Percentiles rank a stretch among this genome's conserved stretches.
Conservation (phyloP, 2,113 vertebrate genomes). For the Crocuta crocuta region DNA sequence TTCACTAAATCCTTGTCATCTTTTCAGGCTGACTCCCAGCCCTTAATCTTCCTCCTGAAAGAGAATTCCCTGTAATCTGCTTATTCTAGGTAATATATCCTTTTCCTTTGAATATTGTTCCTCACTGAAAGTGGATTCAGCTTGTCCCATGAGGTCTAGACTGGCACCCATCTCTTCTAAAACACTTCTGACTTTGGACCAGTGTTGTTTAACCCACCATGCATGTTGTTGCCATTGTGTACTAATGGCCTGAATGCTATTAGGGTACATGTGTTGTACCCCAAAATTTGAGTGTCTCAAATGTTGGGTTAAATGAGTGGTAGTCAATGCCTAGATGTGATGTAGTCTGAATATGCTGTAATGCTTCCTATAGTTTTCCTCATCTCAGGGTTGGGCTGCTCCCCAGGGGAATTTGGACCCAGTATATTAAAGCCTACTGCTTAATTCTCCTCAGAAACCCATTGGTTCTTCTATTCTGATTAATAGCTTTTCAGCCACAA, state of each 20-base stretch:
- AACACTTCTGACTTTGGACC: not conserved
- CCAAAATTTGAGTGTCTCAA: not conserved
- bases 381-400: not conserved
- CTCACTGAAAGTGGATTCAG: not conserved
- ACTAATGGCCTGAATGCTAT: not conserved
- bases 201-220: not conserved
- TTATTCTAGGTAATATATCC: not conserved
- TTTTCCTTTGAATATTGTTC: not conserved
- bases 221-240: not conserved
- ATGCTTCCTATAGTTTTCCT: not conserved
- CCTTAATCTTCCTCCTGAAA: not conserved
- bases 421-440: not conserved
- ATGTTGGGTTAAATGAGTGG: not conserved
- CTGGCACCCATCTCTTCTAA: not conserved
- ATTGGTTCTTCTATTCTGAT: not conserved
- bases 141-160: not conserved
- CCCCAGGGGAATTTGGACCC: not conserved
- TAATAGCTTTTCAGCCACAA: not conserved
- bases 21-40: not conserved
- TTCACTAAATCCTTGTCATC: not conserved
- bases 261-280: not conserved
- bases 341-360: not conserved
- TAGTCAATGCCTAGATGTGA: not conserved
- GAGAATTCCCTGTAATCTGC: not conserved
- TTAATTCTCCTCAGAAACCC: not conserved